Evolutionary conservation across 1,140 invertebrate species (phyloP), one percentile per base, ranked within the genome.

Genomic region (Linepithema humile): DNA sequence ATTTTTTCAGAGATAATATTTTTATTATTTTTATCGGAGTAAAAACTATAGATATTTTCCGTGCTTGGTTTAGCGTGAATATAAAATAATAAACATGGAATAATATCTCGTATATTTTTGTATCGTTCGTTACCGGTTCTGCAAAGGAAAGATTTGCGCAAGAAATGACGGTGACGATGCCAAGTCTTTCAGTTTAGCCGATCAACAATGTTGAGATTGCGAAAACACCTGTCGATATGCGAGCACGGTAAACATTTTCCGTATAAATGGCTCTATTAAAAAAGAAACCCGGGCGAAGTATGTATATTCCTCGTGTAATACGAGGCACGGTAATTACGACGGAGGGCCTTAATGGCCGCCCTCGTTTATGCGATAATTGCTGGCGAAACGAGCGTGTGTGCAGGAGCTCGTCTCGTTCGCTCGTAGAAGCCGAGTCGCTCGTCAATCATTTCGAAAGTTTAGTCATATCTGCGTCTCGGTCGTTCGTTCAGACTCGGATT

Each of bases 351-450:
- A 89, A 90, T 82, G 83, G 65, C 35, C 65, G 82, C 72, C 78
- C 90, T 91, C 89, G 88, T 91, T 91, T 89, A 91, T 89, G 84
- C 82, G 89, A 91, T 90, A 91, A 90, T 91, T 91, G 88, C 88
- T 82, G 55, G 38, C 65, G 85, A 87, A 84, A 88, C 65, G 59
- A 88, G 73, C 59, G 59, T 50, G 55, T 72, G 85, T 86, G 85
- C 57, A 55, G 84, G 70, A 88, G 74, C 62, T 35, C 23, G n/a
- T 40, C 32, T 57, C 12, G 75, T 45, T 60, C 45, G 72, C 55
- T 77, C 70, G 29, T 43, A 40, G 32, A 43, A 84, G 32, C 59
- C 20, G 60, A 73, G 43, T 48, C 57, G 53, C 84, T 90, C 87
- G 87, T 90, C 84, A 82, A 90, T 90, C 89, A 88, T 86, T 85